Base-by-base conservation (phyloP, 2,113 vertebrate genomes). In the Paramisgurnus dabryanus region DNA sequence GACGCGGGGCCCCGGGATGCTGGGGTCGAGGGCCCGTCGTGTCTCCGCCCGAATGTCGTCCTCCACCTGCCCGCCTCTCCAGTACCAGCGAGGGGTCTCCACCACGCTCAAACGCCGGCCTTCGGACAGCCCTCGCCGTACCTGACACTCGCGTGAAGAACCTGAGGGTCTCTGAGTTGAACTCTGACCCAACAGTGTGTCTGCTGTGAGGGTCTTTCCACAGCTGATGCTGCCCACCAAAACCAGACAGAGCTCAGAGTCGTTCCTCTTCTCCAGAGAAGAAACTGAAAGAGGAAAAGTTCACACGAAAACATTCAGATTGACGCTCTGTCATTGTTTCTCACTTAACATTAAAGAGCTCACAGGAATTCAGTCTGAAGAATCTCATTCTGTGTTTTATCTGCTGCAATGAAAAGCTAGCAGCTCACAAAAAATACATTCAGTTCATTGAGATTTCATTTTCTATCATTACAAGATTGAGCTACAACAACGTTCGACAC, bases 61-160 rank as follows among this genome's bases (percentile, higher is more conserved):
- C 13, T 93, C 93, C 85, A 93, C 64, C 58, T 83, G 86, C 1
- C 81, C 75, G 0, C 91, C 89, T 0, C 6, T 83, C 93, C 93
- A 94, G 89, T 91, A 93, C 92, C 92, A 94, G 76, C 93, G 89
- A 0, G 93, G 93, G 0, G 90, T 89, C 79, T 93, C 93, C 65
- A 92, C 91, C 84, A 93, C 9, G 0, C 76, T 86, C 76, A 93
- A 61, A 2, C 22, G 80, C 57, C 90, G 84, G 79, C 88, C 89
- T 45, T 90, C 88, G 0, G 83, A 80, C 11, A 47, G 0, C 34
- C 88, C 90, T 6, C 75, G 80, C 11, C 91, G 85, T 22, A 85
- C 73, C 79, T 83, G 86, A 82, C 88, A 89, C 82, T 57, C 84
- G 63, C 89, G 86, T 22, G 87, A 58, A 7, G 78, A 45, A 15